These are phyloP conservation scores for Enteromius paludinosus DNA, from an alignment of 2,797 vertebrate genomes.

Conservation along the genomic window DNA sequence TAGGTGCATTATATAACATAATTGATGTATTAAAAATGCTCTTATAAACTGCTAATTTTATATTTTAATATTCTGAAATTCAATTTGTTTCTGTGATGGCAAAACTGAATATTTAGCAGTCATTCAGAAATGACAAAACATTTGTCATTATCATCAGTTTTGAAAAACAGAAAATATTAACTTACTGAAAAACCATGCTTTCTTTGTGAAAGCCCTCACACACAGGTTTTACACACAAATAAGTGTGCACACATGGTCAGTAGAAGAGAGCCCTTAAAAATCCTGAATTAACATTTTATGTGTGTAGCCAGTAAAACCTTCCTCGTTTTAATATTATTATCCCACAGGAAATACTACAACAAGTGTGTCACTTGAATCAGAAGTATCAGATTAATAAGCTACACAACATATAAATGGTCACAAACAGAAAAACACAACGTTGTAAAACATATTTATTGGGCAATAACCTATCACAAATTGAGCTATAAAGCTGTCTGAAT, in stretches of 20 bases:
- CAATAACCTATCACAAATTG: constrained; percentile 54
- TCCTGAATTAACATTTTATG: constrained; percentile 29
- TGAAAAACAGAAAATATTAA: neutral
- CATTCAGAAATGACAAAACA: neutral
- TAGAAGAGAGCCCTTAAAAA: neutral
- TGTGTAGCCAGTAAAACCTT: constrained; percentile 36
- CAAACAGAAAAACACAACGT: constrained; percentile 45
- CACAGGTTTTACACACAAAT: constrained; percentile 1
- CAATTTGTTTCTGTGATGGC: neutral
- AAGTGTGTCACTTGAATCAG: constrained; percentile 38
- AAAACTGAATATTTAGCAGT: neutral
- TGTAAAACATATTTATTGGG: constrained; percentile 57
- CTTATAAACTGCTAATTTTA: neutral
- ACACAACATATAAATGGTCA: constrained; percentile 39
- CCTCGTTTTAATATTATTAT: constrained; percentile 51
- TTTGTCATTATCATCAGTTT: neutral
- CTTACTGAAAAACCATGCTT: neutral
- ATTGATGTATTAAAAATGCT: neutral
- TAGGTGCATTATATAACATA: neutral
- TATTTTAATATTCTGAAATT: neutral
- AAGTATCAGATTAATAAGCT: constrained; percentile 35
- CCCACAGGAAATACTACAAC: constrained; percentile 45
- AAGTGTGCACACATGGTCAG: neutral
- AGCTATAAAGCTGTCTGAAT: constrained; percentile 48
- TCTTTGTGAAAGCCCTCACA: neutral